These are phyloP conservation scores for Phocides pigmalion DNA, from an alignment of 1,140 invertebrate genomes.

Conservation along the genomic window DNA sequence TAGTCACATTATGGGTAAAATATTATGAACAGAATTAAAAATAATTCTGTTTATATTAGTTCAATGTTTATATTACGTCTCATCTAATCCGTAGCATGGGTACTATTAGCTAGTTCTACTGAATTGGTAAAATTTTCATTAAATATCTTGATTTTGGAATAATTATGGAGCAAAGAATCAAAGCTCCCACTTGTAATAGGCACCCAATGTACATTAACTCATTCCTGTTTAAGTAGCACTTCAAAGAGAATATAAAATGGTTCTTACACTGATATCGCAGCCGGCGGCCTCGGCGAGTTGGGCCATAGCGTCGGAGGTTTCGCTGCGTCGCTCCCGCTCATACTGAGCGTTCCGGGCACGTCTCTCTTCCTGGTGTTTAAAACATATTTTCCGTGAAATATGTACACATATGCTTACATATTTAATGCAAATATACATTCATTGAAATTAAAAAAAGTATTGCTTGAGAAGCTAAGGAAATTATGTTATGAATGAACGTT, in stretches of 20 bases:
- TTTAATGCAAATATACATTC: not conserved
- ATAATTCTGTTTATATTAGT: too few relatives aligned
- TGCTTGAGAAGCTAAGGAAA: not conserved
- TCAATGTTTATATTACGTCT: too few relatives aligned
- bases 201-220: conserved; percentile 15
- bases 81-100: too few relatives aligned
- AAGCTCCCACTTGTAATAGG: not conserved
- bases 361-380: conserved; percentile 45
- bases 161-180: conserved; percentile 4
- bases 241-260: conserved; percentile 5
- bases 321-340: conserved; percentile 52
- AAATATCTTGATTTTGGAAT: not conserved
- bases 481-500: too few relatives aligned
- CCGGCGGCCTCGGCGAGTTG: conserved; percentile 50
- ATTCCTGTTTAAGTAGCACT: not conserved
- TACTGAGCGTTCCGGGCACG: conserved; percentile 58
- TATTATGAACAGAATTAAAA: too few relatives aligned
- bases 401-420: too few relatives aligned
- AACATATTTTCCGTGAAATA: not conserved
- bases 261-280: conserved; percentile 43
- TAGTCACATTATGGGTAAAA: too few relatives aligned
- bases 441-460: not conserved
- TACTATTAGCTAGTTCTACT: not conserved
- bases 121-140: not conserved
- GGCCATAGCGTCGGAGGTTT: conserved; percentile 43